Conservation (phyloP, 2,888 invertebrate species). For the Folsomia manolachei region DNA sequence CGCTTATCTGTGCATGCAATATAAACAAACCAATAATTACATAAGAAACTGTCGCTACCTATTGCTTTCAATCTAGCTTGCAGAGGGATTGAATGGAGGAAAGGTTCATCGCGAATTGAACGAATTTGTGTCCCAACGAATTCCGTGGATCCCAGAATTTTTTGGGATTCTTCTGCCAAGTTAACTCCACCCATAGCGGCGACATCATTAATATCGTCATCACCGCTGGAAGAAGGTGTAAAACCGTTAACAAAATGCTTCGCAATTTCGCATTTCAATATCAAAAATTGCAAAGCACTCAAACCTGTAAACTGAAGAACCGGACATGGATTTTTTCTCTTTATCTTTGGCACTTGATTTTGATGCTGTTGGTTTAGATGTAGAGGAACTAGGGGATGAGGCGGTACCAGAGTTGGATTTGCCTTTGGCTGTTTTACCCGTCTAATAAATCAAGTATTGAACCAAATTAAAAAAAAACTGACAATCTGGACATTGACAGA, state of each 20-base stretch:
- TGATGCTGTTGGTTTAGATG: conserved; percentile 27
- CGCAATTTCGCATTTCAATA: too few species aligned
- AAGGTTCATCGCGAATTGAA: conserved; percentile 90
- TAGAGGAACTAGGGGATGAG: conserved; percentile 26
- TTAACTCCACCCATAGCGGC: conserved; percentile 99
- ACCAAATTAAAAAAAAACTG: conserved; percentile 7
- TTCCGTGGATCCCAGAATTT: conserved; percentile 86
- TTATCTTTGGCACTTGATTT: conserved; percentile 66
- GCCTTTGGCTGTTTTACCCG: conserved; percentile 39
- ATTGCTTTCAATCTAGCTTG: conserved; percentile 47
- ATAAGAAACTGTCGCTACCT: conserved; percentile 27
- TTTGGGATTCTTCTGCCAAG: conserved; percentile 90
- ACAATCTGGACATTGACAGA: background rate
- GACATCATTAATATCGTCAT: conserved; percentile 97
- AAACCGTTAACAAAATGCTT: background rate
- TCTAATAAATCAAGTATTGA: conserved; percentile 24
- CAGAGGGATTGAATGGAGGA: conserved; percentile 69
- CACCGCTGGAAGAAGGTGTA: conserved; percentile 61
- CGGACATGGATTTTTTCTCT: conserved; percentile 66
- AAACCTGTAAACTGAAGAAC: conserved; percentile 58
- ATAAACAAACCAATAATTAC: conserved; percentile 2
- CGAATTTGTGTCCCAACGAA: conserved; percentile 82
- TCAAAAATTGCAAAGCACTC: too few species aligned
- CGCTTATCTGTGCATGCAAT: conserved; percentile 34
- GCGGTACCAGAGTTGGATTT: conserved; percentile 31